phyloP scores from a whole-genome alignment of 2,797 vertebrate genomes.

The Characodon lateralis region DNA sequence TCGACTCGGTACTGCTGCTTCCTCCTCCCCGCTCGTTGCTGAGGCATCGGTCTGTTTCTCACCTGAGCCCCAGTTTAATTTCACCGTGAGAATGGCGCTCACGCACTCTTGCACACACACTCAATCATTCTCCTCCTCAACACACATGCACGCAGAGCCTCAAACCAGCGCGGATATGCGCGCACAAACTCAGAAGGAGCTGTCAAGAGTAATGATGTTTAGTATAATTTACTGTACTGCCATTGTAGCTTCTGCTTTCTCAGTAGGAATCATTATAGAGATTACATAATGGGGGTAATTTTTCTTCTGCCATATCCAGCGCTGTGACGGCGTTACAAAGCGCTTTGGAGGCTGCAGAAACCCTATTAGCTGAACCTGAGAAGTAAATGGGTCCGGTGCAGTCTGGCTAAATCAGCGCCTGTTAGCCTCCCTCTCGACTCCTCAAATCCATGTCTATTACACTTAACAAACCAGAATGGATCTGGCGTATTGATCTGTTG shows the following conservation, averaged over 20 bases:
- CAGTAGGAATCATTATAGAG: constrained; percentile 72
- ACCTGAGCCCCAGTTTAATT: constrained; percentile 78
- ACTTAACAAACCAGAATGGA: constrained; percentile 78
- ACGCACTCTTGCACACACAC: constrained; percentile 37
- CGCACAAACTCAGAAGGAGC: constrained; percentile 50
- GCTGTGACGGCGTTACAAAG: constrained; percentile 50
- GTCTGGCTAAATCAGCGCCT: constrained; percentile 58
- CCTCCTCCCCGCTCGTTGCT: constrained; percentile 21
- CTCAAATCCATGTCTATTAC: constrained; percentile 73
- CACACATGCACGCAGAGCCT: constrained; percentile 7
- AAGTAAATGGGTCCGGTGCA: constrained; percentile 64
- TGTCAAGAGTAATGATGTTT: constrained; percentile 72
- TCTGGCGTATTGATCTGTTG: constrained; percentile 73
- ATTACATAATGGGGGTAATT: constrained; percentile 75
- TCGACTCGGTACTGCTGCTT: constrained; percentile 34
- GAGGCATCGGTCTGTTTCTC: constrained; percentile 62
- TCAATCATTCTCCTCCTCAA: constrained; percentile 43
- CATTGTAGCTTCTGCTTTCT: constrained; percentile 66
- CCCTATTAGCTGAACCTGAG: constrained; percentile 58
- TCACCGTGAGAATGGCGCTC: constrained; percentile 41
- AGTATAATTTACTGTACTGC: constrained; percentile 68
- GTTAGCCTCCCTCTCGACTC: constrained; percentile 49
- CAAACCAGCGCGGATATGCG: constrained; percentile 16
- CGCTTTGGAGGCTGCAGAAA: constrained; percentile 57
- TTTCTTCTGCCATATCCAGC: constrained; percentile 48